Conservation (phyloP, 2,888 invertebrate genomes). For the Sthenelais limicola region DNA sequence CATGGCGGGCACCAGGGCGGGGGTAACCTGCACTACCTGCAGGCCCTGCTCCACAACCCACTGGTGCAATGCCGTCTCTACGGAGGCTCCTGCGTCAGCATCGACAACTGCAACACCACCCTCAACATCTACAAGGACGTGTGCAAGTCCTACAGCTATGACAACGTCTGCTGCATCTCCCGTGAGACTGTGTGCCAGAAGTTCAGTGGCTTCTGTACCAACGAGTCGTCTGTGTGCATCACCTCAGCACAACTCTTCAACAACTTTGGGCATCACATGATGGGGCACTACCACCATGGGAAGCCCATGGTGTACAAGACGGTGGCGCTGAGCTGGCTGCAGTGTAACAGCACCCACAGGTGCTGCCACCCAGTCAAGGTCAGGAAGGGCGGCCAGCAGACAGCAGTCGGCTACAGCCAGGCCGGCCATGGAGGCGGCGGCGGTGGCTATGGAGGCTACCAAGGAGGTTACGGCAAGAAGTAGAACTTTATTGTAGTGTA, state of each 20-base stretch:
- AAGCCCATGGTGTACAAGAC: neutral
- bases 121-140: conserved; percentile 33
- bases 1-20: neutral
- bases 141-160: conserved; percentile 22
- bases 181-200: conserved; percentile 23
- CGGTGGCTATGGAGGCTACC: conserved; percentile 25
- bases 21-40: conserved; percentile 27
- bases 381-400: neutral
- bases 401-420: neutral
- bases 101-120: conserved; percentile 29
- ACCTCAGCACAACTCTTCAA: neutral
- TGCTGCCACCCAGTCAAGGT: conserved; percentile 26
- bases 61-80: conserved; percentile 21
- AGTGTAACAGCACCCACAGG: conserved; percentile 15
- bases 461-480: too few relatives aligned
- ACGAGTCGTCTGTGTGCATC: conserved; percentile 9
- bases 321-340: conserved; percentile 24
- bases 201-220: conserved; percentile 24
- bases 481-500: too few relatives aligned
- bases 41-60: conserved; percentile 12
- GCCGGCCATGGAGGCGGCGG: neutral
- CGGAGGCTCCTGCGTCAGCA: conserved; percentile 7
- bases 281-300: conserved; percentile 1
- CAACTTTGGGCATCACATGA: neutral
- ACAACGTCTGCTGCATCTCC: conserved; percentile 34